Evolutionary conservation across 2,797 vertebrate species (phyloP).

Genomic region (Aldrovandia affinis): DNA sequence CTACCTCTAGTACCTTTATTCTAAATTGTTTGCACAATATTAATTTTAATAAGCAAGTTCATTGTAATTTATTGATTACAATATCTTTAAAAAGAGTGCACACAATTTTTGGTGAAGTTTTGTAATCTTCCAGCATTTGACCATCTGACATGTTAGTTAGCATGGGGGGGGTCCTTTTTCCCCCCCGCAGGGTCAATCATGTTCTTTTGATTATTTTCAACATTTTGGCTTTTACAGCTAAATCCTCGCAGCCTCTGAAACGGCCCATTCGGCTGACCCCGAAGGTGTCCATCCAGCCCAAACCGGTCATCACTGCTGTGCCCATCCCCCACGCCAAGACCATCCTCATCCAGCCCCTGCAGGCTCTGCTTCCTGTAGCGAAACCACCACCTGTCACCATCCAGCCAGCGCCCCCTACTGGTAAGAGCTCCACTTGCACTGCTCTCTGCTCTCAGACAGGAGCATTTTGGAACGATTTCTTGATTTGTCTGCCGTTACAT

Average conservation of each 20-base stretch:
- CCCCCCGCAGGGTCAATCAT: too few species aligned
- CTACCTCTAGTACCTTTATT: neutral
- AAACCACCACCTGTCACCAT: constrained; percentile 82
- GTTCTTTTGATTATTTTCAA: neutral
- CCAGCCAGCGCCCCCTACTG: constrained; percentile 83
- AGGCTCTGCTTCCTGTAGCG: constrained; percentile 75
- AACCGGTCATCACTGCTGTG: constrained; percentile 82
- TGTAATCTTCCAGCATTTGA: neutral
- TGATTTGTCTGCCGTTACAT: too few species aligned
- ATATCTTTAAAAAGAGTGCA: neutral
- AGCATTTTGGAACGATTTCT: too few species aligned
- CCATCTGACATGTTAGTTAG: neutral
- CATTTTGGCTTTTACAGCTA: constrained; percentile 60
- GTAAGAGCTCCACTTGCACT: constrained; percentile 64
- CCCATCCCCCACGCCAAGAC: constrained; percentile 82
- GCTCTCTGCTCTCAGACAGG: neutral
- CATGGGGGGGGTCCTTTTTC: neutral
- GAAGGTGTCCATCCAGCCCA: constrained; percentile 88
- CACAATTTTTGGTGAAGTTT: neutral
- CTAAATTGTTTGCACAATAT: neutral
- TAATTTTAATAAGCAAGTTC: neutral
- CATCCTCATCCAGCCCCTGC: constrained; percentile 90
- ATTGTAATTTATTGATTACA: neutral
- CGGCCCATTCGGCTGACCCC: constrained; percentile 76
- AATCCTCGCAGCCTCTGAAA: constrained; percentile 67